phyloP scores from a whole-genome alignment of 2,797 vertebrate species.

The Clarias laeviceps region DNA sequence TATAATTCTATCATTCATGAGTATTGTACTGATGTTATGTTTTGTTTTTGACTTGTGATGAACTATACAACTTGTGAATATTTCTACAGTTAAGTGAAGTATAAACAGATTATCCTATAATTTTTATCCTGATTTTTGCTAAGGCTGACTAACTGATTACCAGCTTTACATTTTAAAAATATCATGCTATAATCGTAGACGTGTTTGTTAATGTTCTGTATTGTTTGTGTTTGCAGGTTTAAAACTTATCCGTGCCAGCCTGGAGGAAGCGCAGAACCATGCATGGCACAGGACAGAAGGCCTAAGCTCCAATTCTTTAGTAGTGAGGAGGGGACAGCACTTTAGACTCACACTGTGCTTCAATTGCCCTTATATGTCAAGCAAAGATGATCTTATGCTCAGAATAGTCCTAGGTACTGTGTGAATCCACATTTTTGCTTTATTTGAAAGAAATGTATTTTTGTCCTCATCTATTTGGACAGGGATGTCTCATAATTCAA shows the following conservation, averaged over 20 bases:
- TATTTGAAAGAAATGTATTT: neutral
- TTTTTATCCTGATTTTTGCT: neutral
- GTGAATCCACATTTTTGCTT: neutral
- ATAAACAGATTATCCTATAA: neutral
- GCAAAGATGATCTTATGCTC: conserved; percentile 62
- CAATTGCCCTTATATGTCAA: conserved; percentile 61
- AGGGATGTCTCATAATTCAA: neutral
- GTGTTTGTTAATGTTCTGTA: neutral
- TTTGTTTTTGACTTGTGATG: neutral
- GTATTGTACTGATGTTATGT: neutral
- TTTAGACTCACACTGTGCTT: conserved; percentile 68
- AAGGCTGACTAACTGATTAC: neutral
- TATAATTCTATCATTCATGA: neutral
- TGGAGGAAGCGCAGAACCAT: conserved; percentile 66
- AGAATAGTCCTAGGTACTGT: conserved; percentile 70
- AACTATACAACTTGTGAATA: neutral
- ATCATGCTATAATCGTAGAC: neutral
- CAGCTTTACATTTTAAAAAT: neutral
- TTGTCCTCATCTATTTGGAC: neutral
- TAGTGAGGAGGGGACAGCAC: conserved; percentile 72
- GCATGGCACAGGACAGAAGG: conserved; percentile 67
- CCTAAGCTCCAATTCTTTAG: conserved; percentile 65
- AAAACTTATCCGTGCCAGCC: conserved; percentile 59
- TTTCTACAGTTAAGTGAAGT: neutral
- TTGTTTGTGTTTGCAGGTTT: conserved; percentile 60